Percentiles rank a stretch among this genome's conserved stretches.
These are phyloP conservation scores for Varecia variegata DNA, from an alignment of 2,797 vertebrate genomes.

Conservation along the genomic window DNA sequence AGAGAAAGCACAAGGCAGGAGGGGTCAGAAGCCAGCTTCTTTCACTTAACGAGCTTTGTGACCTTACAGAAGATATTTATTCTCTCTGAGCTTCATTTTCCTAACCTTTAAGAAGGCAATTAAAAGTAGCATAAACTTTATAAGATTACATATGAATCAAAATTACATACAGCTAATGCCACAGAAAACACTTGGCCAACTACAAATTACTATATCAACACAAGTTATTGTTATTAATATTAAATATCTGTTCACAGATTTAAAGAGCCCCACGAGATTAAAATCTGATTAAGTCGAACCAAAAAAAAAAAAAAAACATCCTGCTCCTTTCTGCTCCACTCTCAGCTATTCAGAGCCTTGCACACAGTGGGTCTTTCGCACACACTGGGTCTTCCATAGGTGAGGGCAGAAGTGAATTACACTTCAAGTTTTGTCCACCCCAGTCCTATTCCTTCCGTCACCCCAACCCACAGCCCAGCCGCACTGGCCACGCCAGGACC, in stretches of 20 bases:
- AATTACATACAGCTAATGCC: not conserved
- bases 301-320: not conserved
- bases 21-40: not conserved
- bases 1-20: not conserved
- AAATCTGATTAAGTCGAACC: not conserved
- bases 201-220: conserved; percentile 14
- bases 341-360: not conserved
- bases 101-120: not conserved
- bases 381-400: not conserved
- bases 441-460: not conserved
- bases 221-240: conserved; percentile 3
- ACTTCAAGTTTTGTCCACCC: not conserved
- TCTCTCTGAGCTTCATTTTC: not conserved
- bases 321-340: not conserved
- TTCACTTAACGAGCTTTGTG: not conserved
- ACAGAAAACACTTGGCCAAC: not conserved
- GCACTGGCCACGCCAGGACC: not conserved
- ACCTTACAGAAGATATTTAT: not conserved
- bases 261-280: not conserved
- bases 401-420: not conserved
- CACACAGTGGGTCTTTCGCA: not conserved
- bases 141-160: not conserved
- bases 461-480: not conserved
- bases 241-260: conserved; percentile 2
- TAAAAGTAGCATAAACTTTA: not conserved